phyloP scores from a whole-genome alignment of 1,140 invertebrate species.

The Caenorhabditis briggsae region DNA sequence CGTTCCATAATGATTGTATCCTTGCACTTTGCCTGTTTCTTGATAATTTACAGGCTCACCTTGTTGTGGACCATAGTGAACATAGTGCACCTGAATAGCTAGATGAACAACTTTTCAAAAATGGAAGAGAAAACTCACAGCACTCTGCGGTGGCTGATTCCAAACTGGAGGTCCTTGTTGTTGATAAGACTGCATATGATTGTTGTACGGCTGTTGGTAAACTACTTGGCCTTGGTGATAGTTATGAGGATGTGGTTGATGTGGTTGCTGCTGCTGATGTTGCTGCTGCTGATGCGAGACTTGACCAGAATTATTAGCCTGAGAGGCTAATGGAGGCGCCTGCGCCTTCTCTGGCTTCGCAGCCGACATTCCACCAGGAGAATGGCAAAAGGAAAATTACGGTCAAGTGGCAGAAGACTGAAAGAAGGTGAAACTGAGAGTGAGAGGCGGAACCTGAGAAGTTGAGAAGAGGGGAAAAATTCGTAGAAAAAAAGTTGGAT shows the following conservation, averaged over 20 bases:
- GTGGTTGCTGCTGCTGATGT: not conserved
- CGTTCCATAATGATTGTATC: constrained; percentile 30
- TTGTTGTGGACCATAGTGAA: constrained; percentile 18
- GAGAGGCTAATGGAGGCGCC: constrained; percentile 2
- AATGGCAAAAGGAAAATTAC: too few relatives aligned
- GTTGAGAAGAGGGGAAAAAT: too few relatives aligned
- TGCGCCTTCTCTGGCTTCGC: constrained; percentile 7
- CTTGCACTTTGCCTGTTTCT: constrained; percentile 19
- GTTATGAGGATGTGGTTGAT: constrained; percentile 8
- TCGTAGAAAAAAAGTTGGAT: too few relatives aligned
- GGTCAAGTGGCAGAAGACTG: too few relatives aligned
- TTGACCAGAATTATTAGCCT: not conserved
- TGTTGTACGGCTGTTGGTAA: not conserved
- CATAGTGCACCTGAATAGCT: not conserved
- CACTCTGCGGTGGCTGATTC: constrained; percentile 32
- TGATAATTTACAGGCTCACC: not conserved
- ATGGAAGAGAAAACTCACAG: not conserved
- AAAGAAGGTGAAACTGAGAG: too few relatives aligned
- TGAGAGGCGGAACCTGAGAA: too few relatives aligned
- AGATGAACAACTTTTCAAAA: not conserved
- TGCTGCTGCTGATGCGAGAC: not conserved
- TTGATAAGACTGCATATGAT: not conserved
- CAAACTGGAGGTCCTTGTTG: not conserved
- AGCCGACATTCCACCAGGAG: not conserved
- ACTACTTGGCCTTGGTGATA: constrained; percentile 21